A percentile compares a stretch with the other conserved stretches of the same genome.
Evolutionary conservation across 2,797 vertebrate species (phyloP).

Genomic region (Cetoscarus ocellatus): DNA sequence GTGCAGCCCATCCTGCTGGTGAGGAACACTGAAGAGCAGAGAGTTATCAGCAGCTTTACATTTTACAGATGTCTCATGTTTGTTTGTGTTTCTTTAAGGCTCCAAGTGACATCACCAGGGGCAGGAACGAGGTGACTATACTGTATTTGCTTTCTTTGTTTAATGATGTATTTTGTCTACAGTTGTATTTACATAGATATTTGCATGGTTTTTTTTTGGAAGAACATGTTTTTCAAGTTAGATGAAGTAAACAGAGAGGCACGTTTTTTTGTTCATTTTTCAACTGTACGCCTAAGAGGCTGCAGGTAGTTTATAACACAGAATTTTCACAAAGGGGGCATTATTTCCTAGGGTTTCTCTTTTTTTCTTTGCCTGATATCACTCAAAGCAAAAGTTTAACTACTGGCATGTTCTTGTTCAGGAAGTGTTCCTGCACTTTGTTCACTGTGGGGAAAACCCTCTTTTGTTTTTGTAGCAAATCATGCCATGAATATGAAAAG

Average conservation of each 20-base stretch:
- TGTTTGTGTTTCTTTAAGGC: conserved; percentile 71
- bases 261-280: no score
- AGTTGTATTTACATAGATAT: neutral
- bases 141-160: neutral
- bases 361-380: neutral
- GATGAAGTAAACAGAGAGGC: no score
- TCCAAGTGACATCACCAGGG: conserved; percentile 32
- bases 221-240: no score
- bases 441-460: neutral
- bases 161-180: neutral
- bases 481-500: no score
- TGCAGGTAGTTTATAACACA: no score
- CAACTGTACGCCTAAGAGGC: no score
- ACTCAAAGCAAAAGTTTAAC: neutral
- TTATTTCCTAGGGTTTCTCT: neutral
- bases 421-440: neutral
- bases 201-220: no score
- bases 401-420: neutral
- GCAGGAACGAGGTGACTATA: conserved; percentile 67
- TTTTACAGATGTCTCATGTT: neutral
- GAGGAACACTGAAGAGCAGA: conserved; percentile 29
- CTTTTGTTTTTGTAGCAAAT: no score
- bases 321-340: neutral
- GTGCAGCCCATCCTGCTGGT: conserved; percentile 92
- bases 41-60: neutral